Conservation (phyloP, 1,140 invertebrate genomes). For the Pseudachorutes palmiensis region DNA sequence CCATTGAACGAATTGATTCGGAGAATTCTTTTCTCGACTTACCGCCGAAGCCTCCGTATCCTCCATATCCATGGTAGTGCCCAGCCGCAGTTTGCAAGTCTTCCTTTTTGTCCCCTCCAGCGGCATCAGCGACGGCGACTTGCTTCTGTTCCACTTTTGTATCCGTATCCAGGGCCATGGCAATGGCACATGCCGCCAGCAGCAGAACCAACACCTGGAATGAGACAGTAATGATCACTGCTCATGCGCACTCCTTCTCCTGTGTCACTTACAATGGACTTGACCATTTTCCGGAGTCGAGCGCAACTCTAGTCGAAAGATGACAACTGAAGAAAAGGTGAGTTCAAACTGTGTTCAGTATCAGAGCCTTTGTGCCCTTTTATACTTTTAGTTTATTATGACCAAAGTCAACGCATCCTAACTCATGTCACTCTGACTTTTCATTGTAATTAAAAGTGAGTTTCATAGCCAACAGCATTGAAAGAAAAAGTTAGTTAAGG, state of each 20-base stretch:
- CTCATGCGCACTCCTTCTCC: neutral
- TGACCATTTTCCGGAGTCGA: neutral
- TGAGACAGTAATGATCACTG: neutral
- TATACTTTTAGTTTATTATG: neutral
- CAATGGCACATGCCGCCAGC: neutral
- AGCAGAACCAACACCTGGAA: neutral
- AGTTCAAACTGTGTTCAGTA: neutral
- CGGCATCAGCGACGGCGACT: neutral
- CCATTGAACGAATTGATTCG: too few relatives aligned
- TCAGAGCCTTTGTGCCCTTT: neutral
- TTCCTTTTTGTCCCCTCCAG: neutral
- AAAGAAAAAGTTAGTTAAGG: neutral
- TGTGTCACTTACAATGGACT: neutral
- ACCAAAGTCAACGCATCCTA: neutral
- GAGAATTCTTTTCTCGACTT: neutral
- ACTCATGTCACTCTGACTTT: neutral
- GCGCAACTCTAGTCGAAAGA: neutral
- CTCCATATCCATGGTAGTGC: slow-evolving; percentile 2
- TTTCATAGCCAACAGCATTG: neutral
- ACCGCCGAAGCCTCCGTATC: neutral
- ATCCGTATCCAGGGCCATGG: neutral
- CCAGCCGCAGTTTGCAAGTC: slow-evolving; percentile 5
- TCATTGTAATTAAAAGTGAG: neutral
- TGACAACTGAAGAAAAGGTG: neutral
- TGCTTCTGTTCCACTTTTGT: neutral